A percentile compares a stretch with the other conserved stretches of the same genome.
phyloP scores from a whole-genome alignment of 1,140 invertebrate genomes.

The Heliconius hermathena region DNA sequence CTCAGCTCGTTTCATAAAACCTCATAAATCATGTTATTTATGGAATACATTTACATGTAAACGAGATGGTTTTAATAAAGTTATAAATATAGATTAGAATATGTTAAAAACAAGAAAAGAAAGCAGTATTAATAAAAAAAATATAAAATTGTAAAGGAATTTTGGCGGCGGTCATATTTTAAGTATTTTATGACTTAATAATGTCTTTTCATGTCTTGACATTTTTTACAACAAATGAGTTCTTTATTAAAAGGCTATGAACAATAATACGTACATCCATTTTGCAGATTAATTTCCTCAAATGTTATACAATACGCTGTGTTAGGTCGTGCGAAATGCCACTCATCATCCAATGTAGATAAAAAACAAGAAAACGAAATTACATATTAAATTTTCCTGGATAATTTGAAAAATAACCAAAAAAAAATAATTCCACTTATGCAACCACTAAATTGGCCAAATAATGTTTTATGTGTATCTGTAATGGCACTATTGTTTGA shows the following conservation, averaged over 20 bases:
- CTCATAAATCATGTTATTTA: constrained; percentile 17
- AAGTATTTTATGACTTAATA: neutral
- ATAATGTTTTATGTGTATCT: constrained; percentile 27
- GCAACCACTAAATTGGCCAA: constrained; percentile 5
- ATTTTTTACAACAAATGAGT: neutral
- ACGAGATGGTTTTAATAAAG: constrained; percentile 6
- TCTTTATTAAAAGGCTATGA: neutral
- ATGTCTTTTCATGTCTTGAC: neutral
- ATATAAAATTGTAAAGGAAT: neutral
- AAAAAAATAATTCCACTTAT: neutral
- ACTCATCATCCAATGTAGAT: too few relatives aligned
- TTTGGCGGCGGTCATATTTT: neutral
- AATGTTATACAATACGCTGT: too few relatives aligned
- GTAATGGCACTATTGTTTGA: constrained; percentile 33
- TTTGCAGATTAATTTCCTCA: too few relatives aligned
- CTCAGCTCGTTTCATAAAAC: neutral
- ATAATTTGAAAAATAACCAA: neutral
- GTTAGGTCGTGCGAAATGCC: too few relatives aligned
- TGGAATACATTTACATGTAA: constrained; percentile 17
- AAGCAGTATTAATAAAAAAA: neutral
- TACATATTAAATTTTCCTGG: too few relatives aligned
- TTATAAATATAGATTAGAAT: constrained; percentile 20
- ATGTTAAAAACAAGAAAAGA: constrained; percentile 11
- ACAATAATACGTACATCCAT: too few relatives aligned
- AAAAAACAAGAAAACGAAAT: too few relatives aligned